A percentile compares a stretch with the other conserved stretches of the same genome.
Evolutionary conservation across 2,113 vertebrate species (phyloP).

Genomic region (Rallus limicola): DNA sequence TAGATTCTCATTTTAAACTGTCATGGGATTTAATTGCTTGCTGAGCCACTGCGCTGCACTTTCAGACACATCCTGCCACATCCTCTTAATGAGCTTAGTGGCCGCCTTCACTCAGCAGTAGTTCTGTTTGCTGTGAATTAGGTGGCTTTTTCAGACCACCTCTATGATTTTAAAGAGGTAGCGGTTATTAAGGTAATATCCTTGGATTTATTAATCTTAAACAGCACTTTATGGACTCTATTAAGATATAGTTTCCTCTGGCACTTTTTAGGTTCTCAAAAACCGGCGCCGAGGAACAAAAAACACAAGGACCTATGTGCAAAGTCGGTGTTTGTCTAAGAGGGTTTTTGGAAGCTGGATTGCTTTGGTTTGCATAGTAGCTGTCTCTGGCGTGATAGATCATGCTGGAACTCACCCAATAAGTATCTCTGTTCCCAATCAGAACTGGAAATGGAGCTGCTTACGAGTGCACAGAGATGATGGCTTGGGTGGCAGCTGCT

Average conservation of each 20-base stretch:
- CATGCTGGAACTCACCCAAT: conserved; percentile 79
- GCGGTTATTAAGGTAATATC: conserved; percentile 57
- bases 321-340: conserved; percentile 77
- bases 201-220: conserved; percentile 39
- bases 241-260: conserved; percentile 7
- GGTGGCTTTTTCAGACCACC: conserved; percentile 70
- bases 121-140: conserved; percentile 69
- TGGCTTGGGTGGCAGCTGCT: conserved; percentile 80
- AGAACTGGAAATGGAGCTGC: conserved; percentile 79
- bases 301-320: conserved; percentile 43
- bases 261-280: neutral
- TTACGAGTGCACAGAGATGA: conserved; percentile 69
- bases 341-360: conserved; percentile 71
- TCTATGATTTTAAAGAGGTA: conserved; percentile 65
- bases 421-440: conserved; percentile 82
- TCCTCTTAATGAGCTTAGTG: conserved; percentile 82
- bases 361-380: conserved; percentile 80
- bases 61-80: conserved; percentile 75
- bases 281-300: neutral
- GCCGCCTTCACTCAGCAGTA: conserved; percentile 72
- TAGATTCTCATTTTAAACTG: conserved; percentile 82
- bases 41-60: conserved; percentile 70
- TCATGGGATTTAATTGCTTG: conserved; percentile 84
- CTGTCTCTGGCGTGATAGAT: conserved; percentile 80
- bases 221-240: neutral